Evolutionary conservation across 2,888 invertebrate genomes (phyloP), one percentile per base, ranked within the genome.

Genomic region (Sycophila texana): DNA sequence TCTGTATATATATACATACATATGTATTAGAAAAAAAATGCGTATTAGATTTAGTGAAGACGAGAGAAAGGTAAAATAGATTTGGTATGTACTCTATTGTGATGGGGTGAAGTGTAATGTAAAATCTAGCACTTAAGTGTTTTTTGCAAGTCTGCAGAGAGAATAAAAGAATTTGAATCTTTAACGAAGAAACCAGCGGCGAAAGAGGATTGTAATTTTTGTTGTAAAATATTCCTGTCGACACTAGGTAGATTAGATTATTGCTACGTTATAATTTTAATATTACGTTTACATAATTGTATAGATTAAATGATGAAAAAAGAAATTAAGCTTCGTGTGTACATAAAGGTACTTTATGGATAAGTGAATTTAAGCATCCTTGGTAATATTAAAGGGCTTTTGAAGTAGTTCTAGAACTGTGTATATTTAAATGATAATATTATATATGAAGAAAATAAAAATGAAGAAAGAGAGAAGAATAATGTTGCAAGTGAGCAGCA

Each of bases 171-270:
- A 75, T 78, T 76, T 77, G 60, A 77, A 73, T 68, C 73, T 77
- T 68, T n/a, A 76, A 81, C 73, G 70, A 80, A 80, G 65, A 70
- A 47, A 79, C 72, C 51, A 51, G 58, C 67, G 22, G 18, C 39
- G 47, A 58, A 74, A 26, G 26, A 80, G 16, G 53, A 81, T 74
- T 90, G 89, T 89, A 89, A 89, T 89, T 89, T 81, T 89, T 86
- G 86, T 87, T 90, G 90, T 90, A 90, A 89, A 86, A 88, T 88
- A 90, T 88, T 90, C 87, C 87, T 87, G 87, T 87, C 86, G 85
- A 88, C 86, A 84, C 82, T 88, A 88, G 86, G 83, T 86, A 87
- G 86, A 75, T 89, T 89, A 88, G 85, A 83, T 89, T 85, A 88
- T 88, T 88, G 88, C 87, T 89, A 87, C 84, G 87, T 89, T 89